Evolutionary conservation across 2,113 vertebrate species (phyloP).

Genomic region (Apistogramma diplotaenia): DNA sequence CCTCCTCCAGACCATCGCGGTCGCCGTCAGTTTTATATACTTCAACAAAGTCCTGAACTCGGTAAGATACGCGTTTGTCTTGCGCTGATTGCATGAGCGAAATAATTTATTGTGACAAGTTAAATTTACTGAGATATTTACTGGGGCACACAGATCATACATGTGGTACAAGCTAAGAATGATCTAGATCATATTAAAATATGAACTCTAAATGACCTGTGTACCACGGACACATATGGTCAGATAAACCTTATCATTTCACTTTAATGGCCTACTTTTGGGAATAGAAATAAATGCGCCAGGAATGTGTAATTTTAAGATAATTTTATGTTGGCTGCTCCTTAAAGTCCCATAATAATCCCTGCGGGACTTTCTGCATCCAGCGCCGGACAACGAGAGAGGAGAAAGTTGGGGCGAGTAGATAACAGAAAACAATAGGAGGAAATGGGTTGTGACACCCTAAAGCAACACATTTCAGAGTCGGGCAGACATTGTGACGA

Average conservation of each 20-base stretch:
- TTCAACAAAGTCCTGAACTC: slow-evolving; percentile 84
- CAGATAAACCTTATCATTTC: background rate
- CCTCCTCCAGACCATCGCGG: slow-evolving; percentile 81
- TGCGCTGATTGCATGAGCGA: background rate
- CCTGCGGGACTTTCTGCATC: background rate
- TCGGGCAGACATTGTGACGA: background rate
- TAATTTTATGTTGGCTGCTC: background rate
- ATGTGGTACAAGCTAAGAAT: background rate
- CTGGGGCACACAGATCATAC: background rate
- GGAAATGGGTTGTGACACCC: slow-evolving; percentile 34
- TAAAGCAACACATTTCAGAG: background rate
- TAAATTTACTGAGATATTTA: background rate
- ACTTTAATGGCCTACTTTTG: background rate
- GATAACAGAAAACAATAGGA: slow-evolving; percentile 47
- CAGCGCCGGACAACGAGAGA: slow-evolving; percentile 14
- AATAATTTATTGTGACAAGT: background rate
- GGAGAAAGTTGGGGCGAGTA: slow-evolving; percentile 39
- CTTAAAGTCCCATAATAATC: background rate
- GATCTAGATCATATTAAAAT: background rate
- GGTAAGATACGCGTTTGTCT: slow-evolving; percentile 69
- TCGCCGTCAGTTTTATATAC: slow-evolving; percentile 84
- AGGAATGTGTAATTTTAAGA: background rate
- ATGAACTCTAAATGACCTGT: background rate
- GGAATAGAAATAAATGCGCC: background rate
- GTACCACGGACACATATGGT: background rate